Percentiles rank a stretch among this genome's conserved stretches.
Evolutionary conservation across 2,888 invertebrate species (phyloP).

Genomic region (Parasteatoda lunata): DNA sequence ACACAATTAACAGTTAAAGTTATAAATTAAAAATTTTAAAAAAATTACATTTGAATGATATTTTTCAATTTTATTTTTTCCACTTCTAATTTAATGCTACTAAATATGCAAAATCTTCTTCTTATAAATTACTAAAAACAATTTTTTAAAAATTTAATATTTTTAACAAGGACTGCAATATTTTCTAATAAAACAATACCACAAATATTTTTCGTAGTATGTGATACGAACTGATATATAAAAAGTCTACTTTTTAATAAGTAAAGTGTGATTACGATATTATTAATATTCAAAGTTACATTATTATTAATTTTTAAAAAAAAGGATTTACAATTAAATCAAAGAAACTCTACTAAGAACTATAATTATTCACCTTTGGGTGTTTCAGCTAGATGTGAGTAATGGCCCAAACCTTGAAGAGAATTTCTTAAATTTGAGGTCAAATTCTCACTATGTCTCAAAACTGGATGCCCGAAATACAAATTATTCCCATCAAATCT

Average conservation of each 20-base stretch:
- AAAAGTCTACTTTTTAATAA: neutral
- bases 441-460: slow-evolving; percentile 59
- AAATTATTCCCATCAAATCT: slow-evolving; percentile 62
- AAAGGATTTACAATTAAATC: neutral
- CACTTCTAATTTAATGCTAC: too few relatives aligned
- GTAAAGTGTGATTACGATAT: too few relatives aligned
- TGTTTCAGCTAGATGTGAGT: slow-evolving; percentile 63
- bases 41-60: neutral
- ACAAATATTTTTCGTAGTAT: neutral
- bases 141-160: too few relatives aligned
- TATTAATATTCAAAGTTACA: neutral
- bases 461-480: slow-evolving; percentile 57
- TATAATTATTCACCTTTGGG: slow-evolving; percentile 39
- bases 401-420: slow-evolving; percentile 55
- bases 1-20: too few relatives aligned
- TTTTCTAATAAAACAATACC: neutral
- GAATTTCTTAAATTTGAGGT: slow-evolving; percentile 49
- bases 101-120: too few relatives aligned
- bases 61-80: too few relatives aligned
- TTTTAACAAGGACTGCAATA: neutral
- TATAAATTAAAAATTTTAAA: too few relatives aligned
- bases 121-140: too few relatives aligned
- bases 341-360: too few relatives aligned
- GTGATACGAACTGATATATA: neutral
- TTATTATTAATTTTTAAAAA: slow-evolving; percentile 1